These are phyloP conservation scores for Trinectes maculatus DNA, from an alignment of 2,113 vertebrate species.

Conservation along the genomic window DNA sequence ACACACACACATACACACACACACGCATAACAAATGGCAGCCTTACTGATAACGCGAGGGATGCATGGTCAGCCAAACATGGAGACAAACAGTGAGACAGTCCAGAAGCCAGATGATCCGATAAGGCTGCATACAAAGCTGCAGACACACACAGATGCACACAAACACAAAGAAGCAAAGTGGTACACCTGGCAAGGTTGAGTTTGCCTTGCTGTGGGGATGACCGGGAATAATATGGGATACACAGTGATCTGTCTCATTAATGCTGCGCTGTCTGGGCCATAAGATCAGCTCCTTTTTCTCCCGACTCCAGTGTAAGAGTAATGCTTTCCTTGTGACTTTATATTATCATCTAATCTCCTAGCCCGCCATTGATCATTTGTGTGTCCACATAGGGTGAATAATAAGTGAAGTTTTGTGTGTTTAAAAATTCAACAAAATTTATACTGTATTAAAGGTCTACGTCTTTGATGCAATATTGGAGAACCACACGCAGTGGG, in stretches of 20 bases:
- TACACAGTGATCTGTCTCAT: slow-evolving; percentile 48
- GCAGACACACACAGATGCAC: neutral
- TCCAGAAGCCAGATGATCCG: slow-evolving; percentile 42
- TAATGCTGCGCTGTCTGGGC: slow-evolving; percentile 39
- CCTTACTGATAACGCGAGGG: slow-evolving; percentile 56
- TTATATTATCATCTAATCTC: slow-evolving; percentile 44
- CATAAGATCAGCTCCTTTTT: slow-evolving; percentile 15
- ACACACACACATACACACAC: slow-evolving; percentile 65
- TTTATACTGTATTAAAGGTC: slow-evolving; percentile 15
- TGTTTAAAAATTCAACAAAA: slow-evolving; percentile 55
- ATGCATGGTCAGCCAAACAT: slow-evolving; percentile 67
- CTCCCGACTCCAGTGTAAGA: slow-evolving; percentile 42
- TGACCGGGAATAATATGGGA: slow-evolving; percentile 39
- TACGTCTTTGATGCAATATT: slow-evolving; percentile 9
- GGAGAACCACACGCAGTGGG: neutral
- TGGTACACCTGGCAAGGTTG: slow-evolving; percentile 28
- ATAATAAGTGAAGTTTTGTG: slow-evolving; percentile 41
- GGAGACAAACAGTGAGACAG: slow-evolving; percentile 56
- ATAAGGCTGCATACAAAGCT: slow-evolving; percentile 20
- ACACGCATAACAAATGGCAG: slow-evolving; percentile 49
- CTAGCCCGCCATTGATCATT: slow-evolving; percentile 30
- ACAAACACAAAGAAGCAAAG: slow-evolving; percentile 32
- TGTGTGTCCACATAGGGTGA: slow-evolving; percentile 29
- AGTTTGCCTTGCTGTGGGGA: slow-evolving; percentile 33
- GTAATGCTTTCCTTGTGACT: slow-evolving; percentile 34